Conservation (phyloP, 2,888 invertebrate genomes). For the Drosophila parthenogenetica region DNA sequence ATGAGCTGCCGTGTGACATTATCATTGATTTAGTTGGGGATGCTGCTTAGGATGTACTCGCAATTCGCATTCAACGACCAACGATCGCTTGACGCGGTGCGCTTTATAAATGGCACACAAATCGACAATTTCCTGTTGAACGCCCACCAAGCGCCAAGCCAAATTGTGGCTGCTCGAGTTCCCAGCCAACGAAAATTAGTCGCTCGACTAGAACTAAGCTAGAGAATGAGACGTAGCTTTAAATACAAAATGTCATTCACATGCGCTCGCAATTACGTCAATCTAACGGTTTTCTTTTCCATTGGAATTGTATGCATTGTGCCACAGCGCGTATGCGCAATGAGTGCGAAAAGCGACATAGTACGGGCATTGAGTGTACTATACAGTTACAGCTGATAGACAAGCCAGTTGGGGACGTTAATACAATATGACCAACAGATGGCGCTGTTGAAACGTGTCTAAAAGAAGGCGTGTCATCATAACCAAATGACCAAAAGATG, state of each 20-base stretch:
- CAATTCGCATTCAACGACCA: conserved; percentile 71
- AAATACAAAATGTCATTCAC: conserved; percentile 1
- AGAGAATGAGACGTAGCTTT: not conserved
- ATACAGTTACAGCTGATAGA: not conserved
- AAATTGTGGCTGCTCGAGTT: conserved; percentile 26
- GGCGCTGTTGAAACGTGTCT: no score
- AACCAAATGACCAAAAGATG: no score
- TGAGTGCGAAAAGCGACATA: conserved; percentile 2
- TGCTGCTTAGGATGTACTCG: conserved; percentile 41
- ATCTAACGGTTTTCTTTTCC: conserved; percentile 10
- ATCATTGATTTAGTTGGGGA: conserved; percentile 24
- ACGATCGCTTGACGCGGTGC: conserved; percentile 67
- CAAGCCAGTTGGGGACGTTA: no score
- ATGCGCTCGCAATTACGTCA: conserved; percentile 32
- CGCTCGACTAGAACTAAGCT: conserved; percentile 2
- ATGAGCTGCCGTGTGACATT: conserved; percentile 17
- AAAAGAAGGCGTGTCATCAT: no score
- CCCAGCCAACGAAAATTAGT: conserved; percentile 50
- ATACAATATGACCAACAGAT: not conserved
- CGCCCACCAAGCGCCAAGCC: conserved; percentile 68
- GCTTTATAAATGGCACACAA: conserved; percentile 78
- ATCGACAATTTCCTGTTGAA: conserved; percentile 81
- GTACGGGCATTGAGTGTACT: conserved; percentile 5
- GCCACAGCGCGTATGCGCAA: conserved; percentile 7
- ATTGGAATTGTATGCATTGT: not conserved